Evolutionary conservation across 2,888 invertebrate genomes (phyloP), one percentile per base, ranked within the genome.

Genomic region (Chymomyza amoena): DNA sequence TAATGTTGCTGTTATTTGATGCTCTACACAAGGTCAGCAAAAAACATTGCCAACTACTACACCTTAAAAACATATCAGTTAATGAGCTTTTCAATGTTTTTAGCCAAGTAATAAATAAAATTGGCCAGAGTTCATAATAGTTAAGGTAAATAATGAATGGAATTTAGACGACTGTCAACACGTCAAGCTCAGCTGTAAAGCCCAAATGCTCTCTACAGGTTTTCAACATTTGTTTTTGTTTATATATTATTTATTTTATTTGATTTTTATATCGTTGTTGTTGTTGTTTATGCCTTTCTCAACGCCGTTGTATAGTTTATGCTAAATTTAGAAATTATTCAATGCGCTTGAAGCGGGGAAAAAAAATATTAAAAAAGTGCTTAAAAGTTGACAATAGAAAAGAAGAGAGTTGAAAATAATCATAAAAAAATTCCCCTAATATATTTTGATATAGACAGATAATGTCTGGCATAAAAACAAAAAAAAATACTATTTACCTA

Each of bases 281-380:
- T 32, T 32, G 32, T 32, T 32, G 32, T 32, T 32, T 6, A 45
- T 45, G 39, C 39, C n/a, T 25, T 16, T 66, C 28, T 36, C 39
- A 61, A 20, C 66, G 62, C 66, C 66, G 68, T 66, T 66, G 70
- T 63, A 51, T 73, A 67, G 68, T 74, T 73, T 67, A 77, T 79
- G 86, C 86, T 84, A 86, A 80, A 84, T 79, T 86, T 84, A 84
- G 84, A 86, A 84, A 84, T 84, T 84, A 86, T 86, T 84, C 76
- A 86, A 86, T 76, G 75, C 75, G 73, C 67, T 64, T 66, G 61
- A 78, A 84, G 71, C 76, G 76, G 72, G 74, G 25, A 68, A 61
- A 56, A 66, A 4, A 20, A 20, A 20, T 20, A 25, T 4, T 4
- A 25, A 25, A 25, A 25, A 25, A 1, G 25, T 25, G 54, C 4